Evolutionary conservation across 2,113 vertebrate species (phyloP).

Genomic region (Uropsilus gracilis): DNA sequence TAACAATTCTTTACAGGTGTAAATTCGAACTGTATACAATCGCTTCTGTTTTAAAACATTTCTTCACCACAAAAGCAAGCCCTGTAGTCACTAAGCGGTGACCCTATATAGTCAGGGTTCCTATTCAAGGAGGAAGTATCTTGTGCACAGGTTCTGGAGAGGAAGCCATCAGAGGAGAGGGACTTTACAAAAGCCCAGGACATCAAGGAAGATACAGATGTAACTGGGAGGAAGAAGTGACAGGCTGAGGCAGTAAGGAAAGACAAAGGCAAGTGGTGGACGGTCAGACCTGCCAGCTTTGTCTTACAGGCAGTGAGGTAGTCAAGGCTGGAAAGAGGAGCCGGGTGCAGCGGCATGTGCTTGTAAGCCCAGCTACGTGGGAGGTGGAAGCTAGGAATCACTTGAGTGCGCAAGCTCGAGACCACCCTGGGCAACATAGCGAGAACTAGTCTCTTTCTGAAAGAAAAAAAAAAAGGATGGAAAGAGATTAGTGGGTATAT

Average conservation of each 20-base stretch:
- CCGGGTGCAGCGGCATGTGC: no score
- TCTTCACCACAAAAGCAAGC: background rate
- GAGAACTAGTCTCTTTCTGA: background rate
- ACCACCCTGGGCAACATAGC: no score
- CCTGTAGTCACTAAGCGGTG: background rate
- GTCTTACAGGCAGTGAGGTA: fast-evolving
- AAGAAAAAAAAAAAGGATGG: no score
- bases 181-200: no score
- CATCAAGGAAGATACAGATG: background rate
- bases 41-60: background rate
- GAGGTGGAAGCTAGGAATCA: no score
- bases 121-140: background rate
- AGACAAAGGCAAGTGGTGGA: background rate
- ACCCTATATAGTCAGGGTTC: background rate
- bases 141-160: background rate
- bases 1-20: background rate
- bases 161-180: background rate
- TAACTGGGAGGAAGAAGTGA: background rate
- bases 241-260: background rate
- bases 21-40: background rate
- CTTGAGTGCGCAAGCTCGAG: no score
- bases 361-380: no score
- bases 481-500: background rate
- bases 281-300: fast-evolving
- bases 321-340: background rate